Base-by-base conservation (phyloP, 1,140 invertebrate species). In the Conopomorpha cramerella region DNA sequence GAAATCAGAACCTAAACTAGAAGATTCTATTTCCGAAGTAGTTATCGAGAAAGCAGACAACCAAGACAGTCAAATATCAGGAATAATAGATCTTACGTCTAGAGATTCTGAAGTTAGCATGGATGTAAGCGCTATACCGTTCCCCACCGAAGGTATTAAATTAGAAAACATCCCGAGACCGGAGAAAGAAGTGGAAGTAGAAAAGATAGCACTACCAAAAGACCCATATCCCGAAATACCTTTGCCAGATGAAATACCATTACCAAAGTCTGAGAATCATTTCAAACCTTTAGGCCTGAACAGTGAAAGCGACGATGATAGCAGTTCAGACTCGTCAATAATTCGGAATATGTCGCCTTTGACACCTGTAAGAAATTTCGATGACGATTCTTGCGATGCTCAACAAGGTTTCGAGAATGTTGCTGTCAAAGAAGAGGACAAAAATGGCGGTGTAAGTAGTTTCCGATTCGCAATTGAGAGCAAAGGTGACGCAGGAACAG, bases 1-100 rank as follows among this genome's bases (percentile, higher is more conserved):
- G 16, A 82, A 80, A 49, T 40, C 54, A 10, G 81, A 82, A 43
- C 77, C 81, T 34, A 83, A 86, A 31, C 81, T 84, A 34, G 84
- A 85, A 55, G 86, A 85, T 64, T 86, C 88, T 50, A 84, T 83
- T 0, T 66, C 86, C 28, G 80, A 82, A 32, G 29, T 34, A 35
- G 37, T 35, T 48, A 48, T 32, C 35, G 50, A 60, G 38, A 28
- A 34, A 29, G 42, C 41, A 13, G 45, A 51, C 14, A 55, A 54
- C 37, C 60, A 64, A 34, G 82, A 85, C 46, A 81, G 82, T 23
- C 79, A 82, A 49, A 42, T 84, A 11, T 85, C 81, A 26, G 81
- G 78, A 31, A 80, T 84, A 48, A 86, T 82, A 43, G 83, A 82
- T 47, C 48, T 82, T 16, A 81, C 79, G 32, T 80, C 78, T 42